Evolutionary conservation across 2,113 vertebrate species (phyloP).

Genomic region (Salvelinus namaycush): DNA sequence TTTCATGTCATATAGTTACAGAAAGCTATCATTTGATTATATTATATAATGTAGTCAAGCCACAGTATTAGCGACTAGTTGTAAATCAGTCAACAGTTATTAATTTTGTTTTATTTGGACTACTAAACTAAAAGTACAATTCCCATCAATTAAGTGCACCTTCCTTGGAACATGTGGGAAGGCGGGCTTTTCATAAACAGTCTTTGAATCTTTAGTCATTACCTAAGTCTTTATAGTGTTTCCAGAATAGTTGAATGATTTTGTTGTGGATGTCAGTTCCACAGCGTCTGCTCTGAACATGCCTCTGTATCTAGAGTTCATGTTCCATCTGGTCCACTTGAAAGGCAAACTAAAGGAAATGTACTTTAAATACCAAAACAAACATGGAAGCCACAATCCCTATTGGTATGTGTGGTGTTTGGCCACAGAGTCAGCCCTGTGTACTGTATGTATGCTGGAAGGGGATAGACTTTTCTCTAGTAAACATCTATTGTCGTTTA

Average conservation of each 20-base stretch:
- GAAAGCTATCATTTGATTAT: neutral
- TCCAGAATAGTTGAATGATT: constrained; percentile 10
- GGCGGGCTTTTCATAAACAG: constrained; percentile 2
- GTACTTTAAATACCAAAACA: constrained; percentile 84
- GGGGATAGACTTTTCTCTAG: constrained; percentile 37
- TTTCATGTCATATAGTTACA: constrained; percentile 47
- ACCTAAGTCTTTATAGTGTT: neutral
- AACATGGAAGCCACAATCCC: constrained; percentile 71
- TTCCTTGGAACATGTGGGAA: constrained; percentile 17
- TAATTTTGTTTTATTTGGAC: constrained; percentile 43
- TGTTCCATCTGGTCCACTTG: constrained; percentile 43
- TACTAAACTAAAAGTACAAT: constrained; percentile 37
- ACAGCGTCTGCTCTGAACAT: constrained; percentile 22
- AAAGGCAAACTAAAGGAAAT: constrained; percentile 74
- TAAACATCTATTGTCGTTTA: constrained; percentile 53
- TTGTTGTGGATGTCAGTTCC: constrained; percentile 6
- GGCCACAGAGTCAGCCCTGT: constrained; percentile 67
- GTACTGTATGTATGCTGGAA: constrained; percentile 48
- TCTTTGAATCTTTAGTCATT: constrained; percentile 23
- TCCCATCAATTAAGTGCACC: constrained; percentile 37
- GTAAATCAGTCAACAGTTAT: constrained; percentile 41
- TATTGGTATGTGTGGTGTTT: constrained; percentile 69
- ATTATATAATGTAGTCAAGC: constrained; percentile 21
- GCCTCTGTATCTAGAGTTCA: constrained; percentile 21
- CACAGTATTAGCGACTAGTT: constrained; percentile 43